phyloP scores from a whole-genome alignment of 2,888 invertebrate genomes.

The Eupithecia insigniata region DNA sequence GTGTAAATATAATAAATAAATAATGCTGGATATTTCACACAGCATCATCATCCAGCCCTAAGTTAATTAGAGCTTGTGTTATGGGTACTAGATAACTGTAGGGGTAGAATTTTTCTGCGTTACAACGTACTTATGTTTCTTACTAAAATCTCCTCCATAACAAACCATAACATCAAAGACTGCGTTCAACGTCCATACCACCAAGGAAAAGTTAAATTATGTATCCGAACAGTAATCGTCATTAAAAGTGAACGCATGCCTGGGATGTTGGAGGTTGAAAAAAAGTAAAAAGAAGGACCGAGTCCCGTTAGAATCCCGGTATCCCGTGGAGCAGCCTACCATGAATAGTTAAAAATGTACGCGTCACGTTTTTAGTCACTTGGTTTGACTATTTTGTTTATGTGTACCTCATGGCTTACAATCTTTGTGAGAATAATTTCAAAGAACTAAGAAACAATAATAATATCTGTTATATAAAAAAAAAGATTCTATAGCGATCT shows the following conservation, averaged over 20 bases:
- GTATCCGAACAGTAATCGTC: conserved; percentile 54
- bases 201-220: conserved; percentile 32
- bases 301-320: conserved; percentile 77
- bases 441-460: neutral
- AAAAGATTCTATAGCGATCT: too few relatives aligned
- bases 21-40: neutral
- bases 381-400: conserved; percentile 25
- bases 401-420: conserved; percentile 7
- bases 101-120: neutral
- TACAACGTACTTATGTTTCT: neutral
- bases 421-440: neutral
- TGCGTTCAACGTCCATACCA: neutral
- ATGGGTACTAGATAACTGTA: neutral
- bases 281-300: conserved; percentile 73
- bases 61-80: neutral
- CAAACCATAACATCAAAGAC: neutral
- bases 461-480: neutral
- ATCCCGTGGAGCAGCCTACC: conserved; percentile 58
- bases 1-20: neutral
- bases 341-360: conserved; percentile 45
- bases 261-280: conserved; percentile 62
- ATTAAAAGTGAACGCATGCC: conserved; percentile 80
- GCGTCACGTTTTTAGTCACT: conserved; percentile 39
- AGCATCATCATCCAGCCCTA: neutral
- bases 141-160: neutral